phyloP scores from a whole-genome alignment of 2,888 invertebrate species.

The Nudaria mundana region DNA sequence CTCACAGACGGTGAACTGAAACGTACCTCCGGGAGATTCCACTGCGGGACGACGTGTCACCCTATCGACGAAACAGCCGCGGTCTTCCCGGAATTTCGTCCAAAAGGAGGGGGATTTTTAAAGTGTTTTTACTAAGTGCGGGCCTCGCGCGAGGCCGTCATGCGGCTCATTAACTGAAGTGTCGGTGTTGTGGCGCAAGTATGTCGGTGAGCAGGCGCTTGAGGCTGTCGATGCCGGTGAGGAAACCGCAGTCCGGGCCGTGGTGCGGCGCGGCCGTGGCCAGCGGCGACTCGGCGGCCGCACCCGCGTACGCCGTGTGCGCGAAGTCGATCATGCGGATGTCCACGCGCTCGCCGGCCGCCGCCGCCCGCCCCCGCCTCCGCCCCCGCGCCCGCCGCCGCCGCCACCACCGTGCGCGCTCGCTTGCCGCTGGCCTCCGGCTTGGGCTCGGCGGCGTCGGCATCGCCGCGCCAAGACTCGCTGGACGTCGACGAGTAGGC shows the following conservation, averaged over 20 bases:
- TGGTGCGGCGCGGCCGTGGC: constrained; percentile 84
- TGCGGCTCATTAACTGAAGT: constrained; percentile 68
- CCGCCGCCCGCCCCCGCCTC: too few relatives aligned
- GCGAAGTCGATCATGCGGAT: constrained; percentile 98
- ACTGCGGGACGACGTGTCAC: constrained; percentile 16
- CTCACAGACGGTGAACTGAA: constrained; percentile 30
- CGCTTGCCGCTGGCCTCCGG: constrained; percentile 62
- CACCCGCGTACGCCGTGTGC: constrained; percentile 92
- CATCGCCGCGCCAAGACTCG: constrained; percentile 80
- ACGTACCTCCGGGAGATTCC: constrained; percentile 32
- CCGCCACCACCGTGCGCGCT: too few relatives aligned
- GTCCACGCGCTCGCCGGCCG: constrained; percentile 83
- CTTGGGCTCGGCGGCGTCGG: constrained; percentile 72
- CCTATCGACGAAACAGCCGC: constrained; percentile 22
- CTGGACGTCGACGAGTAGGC: constrained; percentile 87
- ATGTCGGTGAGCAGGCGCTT: constrained; percentile 90
- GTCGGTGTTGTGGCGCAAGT: constrained; percentile 69
- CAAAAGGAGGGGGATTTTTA: constrained; percentile 36
- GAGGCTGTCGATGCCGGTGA: constrained; percentile 93
- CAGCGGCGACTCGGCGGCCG: constrained; percentile 78
- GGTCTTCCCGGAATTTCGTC: constrained; percentile 36
- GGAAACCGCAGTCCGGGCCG: constrained; percentile 95
- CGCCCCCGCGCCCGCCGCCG: too few relatives aligned
- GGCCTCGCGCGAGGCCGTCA: constrained; percentile 19
- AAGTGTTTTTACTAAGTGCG: constrained; percentile 29